phyloP scores from a whole-genome alignment of 2,888 invertebrate genomes.

The Rhabditophanes sp. region DNA sequence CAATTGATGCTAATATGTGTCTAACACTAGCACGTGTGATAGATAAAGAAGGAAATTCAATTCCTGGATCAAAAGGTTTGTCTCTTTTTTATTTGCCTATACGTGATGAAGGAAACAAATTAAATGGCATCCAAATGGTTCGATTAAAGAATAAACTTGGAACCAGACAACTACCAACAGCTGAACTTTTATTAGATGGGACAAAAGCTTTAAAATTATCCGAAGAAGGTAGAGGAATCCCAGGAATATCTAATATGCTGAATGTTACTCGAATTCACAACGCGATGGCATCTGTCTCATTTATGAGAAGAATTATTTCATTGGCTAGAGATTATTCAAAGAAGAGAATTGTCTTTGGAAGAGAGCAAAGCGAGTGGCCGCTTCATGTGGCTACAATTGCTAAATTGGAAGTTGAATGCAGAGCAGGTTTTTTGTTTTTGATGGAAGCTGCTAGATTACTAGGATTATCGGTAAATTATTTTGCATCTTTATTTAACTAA shows the following conservation, averaged over 20 bases:
- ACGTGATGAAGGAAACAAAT: constrained; percentile 42
- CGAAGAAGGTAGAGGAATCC: constrained; percentile 49
- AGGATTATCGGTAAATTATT: constrained; percentile 44
- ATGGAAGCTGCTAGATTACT: constrained; percentile 49
- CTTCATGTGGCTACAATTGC: constrained; percentile 50
- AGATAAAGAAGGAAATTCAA: constrained; percentile 43
- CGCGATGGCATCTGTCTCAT: constrained; percentile 45
- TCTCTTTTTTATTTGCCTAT: constrained; percentile 50
- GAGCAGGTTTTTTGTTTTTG: constrained; percentile 48
- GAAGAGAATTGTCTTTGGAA: constrained; percentile 49
- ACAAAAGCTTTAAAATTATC: constrained; percentile 41
- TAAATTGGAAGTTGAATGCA: constrained; percentile 49
- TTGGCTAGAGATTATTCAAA: constrained; percentile 50
- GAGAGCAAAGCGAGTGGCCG: constrained; percentile 46
- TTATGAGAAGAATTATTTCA: constrained; percentile 46
- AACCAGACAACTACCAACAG: constrained; percentile 52
- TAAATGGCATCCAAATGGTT: constrained; percentile 51
- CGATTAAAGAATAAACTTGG: constrained; percentile 52
- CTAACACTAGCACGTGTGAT: constrained; percentile 50
- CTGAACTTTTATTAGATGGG: constrained; percentile 51
- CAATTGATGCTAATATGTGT: constrained; percentile 52
- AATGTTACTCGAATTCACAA: constrained; percentile 51
- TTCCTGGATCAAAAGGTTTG: constrained; percentile 48
- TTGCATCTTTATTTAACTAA: not conserved
- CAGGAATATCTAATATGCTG: constrained; percentile 50